phyloP scores from a whole-genome alignment of 2,797 vertebrate genomes.

The Heteromormyrus szaboi region DNA sequence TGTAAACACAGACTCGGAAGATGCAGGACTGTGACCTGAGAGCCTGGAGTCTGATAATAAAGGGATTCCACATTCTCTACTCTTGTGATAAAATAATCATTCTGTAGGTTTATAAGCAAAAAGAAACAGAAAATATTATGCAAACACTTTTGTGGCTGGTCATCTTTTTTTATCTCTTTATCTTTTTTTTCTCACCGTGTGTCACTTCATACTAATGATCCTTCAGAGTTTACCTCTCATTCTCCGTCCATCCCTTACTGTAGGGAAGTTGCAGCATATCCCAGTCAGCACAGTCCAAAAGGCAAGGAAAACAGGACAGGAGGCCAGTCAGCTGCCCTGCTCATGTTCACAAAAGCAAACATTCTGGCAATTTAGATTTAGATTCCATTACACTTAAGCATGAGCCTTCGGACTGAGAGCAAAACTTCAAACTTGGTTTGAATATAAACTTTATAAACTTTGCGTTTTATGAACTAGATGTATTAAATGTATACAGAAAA shows the following conservation, averaged over 20 bases:
- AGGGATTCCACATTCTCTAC: not conserved
- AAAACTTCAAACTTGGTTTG: not conserved
- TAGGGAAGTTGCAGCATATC: not conserved
- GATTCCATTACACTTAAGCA: not conserved
- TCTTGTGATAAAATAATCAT: not conserved
- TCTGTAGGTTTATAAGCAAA: not conserved
- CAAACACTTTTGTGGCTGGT: not conserved
- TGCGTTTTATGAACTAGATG: not conserved
- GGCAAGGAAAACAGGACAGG: not conserved
- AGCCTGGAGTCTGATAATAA: not conserved
- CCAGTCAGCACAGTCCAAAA: not conserved
- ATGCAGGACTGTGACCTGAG: not conserved
- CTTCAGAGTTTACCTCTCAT: not conserved
- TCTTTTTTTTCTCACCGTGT: not conserved
- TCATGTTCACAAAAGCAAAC: not conserved
- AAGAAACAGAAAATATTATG: not conserved
- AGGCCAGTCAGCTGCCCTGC: not conserved
- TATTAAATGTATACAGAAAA: not conserved
- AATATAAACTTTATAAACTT: not conserved
- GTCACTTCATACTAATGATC: not conserved
- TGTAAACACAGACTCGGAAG: not conserved
- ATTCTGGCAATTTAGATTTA: not conserved
- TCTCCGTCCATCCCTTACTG: not conserved
- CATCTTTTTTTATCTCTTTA: not conserved
- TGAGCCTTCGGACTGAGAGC: not conserved